These are phyloP conservation scores for Apamea anceps DNA, from an alignment of 2,888 invertebrate genomes.

Conservation along the genomic window DNA sequence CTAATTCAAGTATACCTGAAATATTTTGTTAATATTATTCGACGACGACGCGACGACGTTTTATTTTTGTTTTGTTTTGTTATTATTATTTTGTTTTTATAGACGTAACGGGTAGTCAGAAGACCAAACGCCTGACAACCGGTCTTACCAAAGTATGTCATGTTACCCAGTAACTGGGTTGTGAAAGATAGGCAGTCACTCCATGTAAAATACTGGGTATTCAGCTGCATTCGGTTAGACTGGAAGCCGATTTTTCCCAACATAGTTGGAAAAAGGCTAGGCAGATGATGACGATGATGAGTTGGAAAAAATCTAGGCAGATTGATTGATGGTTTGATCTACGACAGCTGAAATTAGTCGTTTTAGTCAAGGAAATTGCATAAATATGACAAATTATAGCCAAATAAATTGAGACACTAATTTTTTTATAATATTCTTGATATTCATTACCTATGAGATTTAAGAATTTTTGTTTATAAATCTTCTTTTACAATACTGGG, in stretches of 20 bases:
- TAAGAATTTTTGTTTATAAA: neutral
- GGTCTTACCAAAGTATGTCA: neutral
- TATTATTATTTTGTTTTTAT: too few relatives aligned
- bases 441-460: neutral
- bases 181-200: neutral
- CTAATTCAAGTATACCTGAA: neutral
- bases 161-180: neutral
- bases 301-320: neutral
- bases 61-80: too few relatives aligned
- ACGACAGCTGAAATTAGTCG: neutral
- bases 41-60: too few relatives aligned
- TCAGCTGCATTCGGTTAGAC: neutral
- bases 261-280: neutral
- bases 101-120: neutral
- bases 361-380: neutral
- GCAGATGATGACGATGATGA: too few relatives aligned
- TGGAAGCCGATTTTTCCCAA: neutral
- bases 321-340: neutral
- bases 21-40: neutral
- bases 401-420: neutral
- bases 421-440: neutral
- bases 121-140: neutral
- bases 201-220: neutral
- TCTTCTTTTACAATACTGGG: too few relatives aligned
- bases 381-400: neutral